Percentiles rank a stretch among this genome's conserved stretches.
Evolutionary conservation across 2,113 vertebrate genomes (phyloP).

Genomic region (Chunga burmeisteri): DNA sequence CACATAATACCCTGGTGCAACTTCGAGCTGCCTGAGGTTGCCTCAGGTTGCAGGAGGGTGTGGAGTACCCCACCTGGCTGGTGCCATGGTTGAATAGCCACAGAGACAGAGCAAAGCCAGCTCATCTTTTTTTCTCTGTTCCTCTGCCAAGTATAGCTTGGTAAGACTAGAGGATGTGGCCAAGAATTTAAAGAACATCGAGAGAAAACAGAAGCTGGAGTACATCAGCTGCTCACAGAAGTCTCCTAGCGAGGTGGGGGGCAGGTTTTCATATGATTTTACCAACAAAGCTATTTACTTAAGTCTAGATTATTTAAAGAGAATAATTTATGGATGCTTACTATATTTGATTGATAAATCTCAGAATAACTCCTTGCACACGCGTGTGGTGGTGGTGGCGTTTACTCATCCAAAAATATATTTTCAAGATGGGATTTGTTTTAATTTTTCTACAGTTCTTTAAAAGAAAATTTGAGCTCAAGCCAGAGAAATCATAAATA

Average conservation of each 20-base stretch:
- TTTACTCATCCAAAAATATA: slow-evolving; percentile 69
- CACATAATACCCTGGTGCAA: not conserved
- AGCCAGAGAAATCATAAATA: slow-evolving; percentile 69
- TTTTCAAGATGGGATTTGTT: slow-evolving; percentile 55
- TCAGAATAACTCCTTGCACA: slow-evolving; percentile 31
- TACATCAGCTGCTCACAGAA: slow-evolving; percentile 32
- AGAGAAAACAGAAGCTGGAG: slow-evolving; percentile 46
- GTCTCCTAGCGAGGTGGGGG: not conserved
- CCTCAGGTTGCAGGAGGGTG: not conserved
- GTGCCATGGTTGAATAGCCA: not conserved
- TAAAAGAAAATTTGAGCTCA: slow-evolving; percentile 45
- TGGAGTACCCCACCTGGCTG: not conserved
- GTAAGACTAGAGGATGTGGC: slow-evolving; percentile 12
- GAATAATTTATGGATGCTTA: slow-evolving; percentile 56
- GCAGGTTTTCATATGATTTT: not conserved
- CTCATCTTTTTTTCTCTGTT: slow-evolving; percentile 18
- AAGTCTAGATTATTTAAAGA: slow-evolving; percentile 27
- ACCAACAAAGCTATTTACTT: slow-evolving; percentile 1
- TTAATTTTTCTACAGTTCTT: slow-evolving; percentile 41
- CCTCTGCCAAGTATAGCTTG: slow-evolving; percentile 50
- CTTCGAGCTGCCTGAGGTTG: not conserved
- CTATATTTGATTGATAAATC: slow-evolving; percentile 21
- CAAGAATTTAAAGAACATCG: slow-evolving; percentile 38
- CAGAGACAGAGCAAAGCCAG: not conserved
- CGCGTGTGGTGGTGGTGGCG: not conserved